phyloP scores from a whole-genome alignment of 2,797 vertebrate species.

The Graptemys geographica region DNA sequence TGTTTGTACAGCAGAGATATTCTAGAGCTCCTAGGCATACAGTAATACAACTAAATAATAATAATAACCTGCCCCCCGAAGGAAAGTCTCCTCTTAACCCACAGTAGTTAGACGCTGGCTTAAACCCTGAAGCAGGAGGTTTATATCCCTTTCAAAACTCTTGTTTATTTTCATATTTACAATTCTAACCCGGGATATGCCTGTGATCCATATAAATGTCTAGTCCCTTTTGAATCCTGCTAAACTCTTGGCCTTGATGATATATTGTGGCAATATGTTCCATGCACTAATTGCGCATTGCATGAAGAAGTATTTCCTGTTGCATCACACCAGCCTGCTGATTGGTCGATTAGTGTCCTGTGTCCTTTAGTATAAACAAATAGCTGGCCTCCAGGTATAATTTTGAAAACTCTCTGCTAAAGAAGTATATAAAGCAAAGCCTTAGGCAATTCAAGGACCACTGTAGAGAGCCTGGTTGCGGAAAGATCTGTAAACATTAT shows the following conservation, averaged over 20 bases:
- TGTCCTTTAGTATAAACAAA: background rate
- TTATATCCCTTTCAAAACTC: background rate
- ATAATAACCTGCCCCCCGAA: background rate
- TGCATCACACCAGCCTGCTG: background rate
- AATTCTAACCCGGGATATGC: background rate
- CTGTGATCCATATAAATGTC: background rate
- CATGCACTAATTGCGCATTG: background rate
- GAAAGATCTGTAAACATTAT: background rate
- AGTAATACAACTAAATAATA: background rate
- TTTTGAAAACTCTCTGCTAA: slow-evolving; percentile 37
- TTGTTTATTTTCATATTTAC: background rate
- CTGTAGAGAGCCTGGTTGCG: background rate
- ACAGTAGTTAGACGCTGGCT: background rate
- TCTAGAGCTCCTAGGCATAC: background rate
- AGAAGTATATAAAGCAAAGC: background rate
- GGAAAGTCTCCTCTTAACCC: background rate
- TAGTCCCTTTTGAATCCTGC: background rate
- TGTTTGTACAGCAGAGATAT: background rate
- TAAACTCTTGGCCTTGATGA: background rate
- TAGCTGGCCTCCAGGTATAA: slow-evolving; percentile 3
- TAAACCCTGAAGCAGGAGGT: background rate
- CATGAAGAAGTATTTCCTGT: background rate
- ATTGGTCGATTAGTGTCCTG: background rate
- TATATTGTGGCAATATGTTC: background rate
- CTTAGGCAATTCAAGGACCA: slow-evolving; percentile 15